phyloP scores from a whole-genome alignment of 1,140 invertebrate species.

The Drosophila novamexicana region DNA sequence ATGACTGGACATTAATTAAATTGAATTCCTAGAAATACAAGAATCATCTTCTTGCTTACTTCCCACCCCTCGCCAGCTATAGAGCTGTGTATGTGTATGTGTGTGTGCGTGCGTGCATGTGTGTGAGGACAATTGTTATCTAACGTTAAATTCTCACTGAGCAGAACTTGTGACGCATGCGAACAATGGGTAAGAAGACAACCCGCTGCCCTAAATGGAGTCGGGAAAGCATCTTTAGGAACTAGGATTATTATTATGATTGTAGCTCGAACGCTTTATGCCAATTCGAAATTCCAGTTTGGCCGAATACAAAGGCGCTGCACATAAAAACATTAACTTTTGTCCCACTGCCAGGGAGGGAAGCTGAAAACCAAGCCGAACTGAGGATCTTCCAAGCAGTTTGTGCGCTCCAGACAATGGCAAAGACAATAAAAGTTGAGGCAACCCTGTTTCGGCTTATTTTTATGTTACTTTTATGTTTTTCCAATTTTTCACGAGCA shows the following conservation, averaged over 20 bases:
- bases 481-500: slow-evolving; percentile 72
- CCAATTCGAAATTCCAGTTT: slow-evolving; percentile 69
- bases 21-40: slow-evolving; percentile 8
- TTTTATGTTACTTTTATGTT: slow-evolving; percentile 64
- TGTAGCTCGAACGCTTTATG: slow-evolving; percentile 43
- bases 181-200: slow-evolving; percentile 44
- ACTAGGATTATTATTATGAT: slow-evolving; percentile 39
- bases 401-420: slow-evolving; percentile 38
- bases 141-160: slow-evolving; percentile 11
- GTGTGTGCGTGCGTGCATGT: slow-evolving; percentile 1
- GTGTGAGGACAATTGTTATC: slow-evolving; percentile 13
- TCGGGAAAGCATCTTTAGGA: slow-evolving; percentile 56
- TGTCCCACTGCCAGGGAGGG: slow-evolving; percentile 29
- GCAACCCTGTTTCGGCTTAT: slow-evolving; percentile 54
- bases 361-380: slow-evolving; percentile 20
- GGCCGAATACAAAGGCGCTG: slow-evolving; percentile 59
- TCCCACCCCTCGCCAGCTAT: slow-evolving; percentile 10
- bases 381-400: slow-evolving; percentile 34
- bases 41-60: slow-evolving; percentile 6
- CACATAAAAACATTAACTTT: slow-evolving; percentile 74
- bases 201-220: slow-evolving; percentile 63
- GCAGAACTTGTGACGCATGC: slow-evolving; percentile 6
- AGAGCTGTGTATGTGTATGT: not conserved
- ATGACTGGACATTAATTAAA: slow-evolving; percentile 11
- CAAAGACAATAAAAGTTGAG: slow-evolving; percentile 45